Base-by-base conservation (phyloP, 2,888 invertebrate genomes). In the Antheraea assamensis region DNA sequence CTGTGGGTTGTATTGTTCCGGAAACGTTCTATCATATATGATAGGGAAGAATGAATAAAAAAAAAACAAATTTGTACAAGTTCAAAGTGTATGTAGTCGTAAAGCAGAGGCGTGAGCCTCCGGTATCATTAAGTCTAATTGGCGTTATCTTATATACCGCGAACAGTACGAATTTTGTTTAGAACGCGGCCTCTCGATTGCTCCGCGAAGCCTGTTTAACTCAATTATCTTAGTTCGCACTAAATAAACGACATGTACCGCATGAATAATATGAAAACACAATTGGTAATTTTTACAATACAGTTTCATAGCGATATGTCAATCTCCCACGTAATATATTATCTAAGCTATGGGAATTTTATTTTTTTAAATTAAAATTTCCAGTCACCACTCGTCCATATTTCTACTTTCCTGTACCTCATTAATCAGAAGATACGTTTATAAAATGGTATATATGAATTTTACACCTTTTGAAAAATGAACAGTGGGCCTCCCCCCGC, bases 121-220 rank as follows among this genome's bases (percentile, higher is more conserved):
- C 78, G 77, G 81, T 80, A 80, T 78, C 80, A 82, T 83, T 82
- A 81, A 80, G 74, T 81, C 79, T 85, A 86, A 86, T 86, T 84
- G 83, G 79, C 83, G 82, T 84, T 84, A 85, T 85, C 85, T 82
- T 82, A 85, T 84, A 82, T 80, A 78, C 77, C 75, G 76, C 76
- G 77, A 82, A 81, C 81, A 82, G 79, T 81, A 80, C 83, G 78
- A 76, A 74, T 78, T 72, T 78, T 81, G 79, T 81, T 81, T 81
- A 79, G 80, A 3, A 35, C 68, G 35, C 76, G 42, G 42, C 78
- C 79, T 80, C 78, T 79, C 81, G 78, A 80, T 83, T 78, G 77
- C 77, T 74, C 66, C 73, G 76, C 74, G 77, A 78, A 78, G 75
- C 80, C 79, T 79, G 78, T 78, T 77, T 71, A 76, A 75, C 78